Base-by-base conservation (phyloP, 2,113 vertebrate species). In the Phocoena phocoena region DNA sequence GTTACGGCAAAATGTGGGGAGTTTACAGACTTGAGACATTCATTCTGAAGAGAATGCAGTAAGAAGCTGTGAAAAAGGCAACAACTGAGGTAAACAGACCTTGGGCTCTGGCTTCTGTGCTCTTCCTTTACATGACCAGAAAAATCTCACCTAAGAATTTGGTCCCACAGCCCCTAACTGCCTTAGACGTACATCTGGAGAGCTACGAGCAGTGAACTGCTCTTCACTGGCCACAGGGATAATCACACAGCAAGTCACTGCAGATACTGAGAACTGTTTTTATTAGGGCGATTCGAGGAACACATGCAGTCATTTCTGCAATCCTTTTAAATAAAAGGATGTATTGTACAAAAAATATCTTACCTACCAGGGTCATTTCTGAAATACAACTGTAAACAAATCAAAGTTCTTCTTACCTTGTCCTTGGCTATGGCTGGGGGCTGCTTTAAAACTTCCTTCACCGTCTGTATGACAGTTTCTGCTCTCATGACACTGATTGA, bases 391-490 rank as follows among this genome's bases (percentile, higher is more conserved):
- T 71, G 5, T 20, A 41, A 90, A 85, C 36, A 95, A 77, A 58
- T 41, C 38, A 81, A 44, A 94, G n/a, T 8, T 76, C 74, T 89
- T 90, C 97, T 47, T 96, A 99, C 99, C 99, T 99, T 99, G 96
- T 99, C 99, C 96, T 99, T 99, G 76, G 99, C 99, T 76, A 99
- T 99, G 90, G 99, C 99, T 70, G 99, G 99, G 13, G 99, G 99
- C 97, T 99, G 99, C 98, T 99, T 99, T 96, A 99, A 98, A 96
- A 99, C 99, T 96, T 99, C 99, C 98, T 99, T 99, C 92, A 99
- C 99, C 1, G 99, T 99, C 96, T 99, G 99, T 97, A 99, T 99
- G n/a, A 99, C 99, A 0, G 99, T 99, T 97, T 99, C 99, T 0
- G 99, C 99, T 96, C 99, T 99, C 99, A 99, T 99, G 88, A 99